Evolutionary conservation across 2,888 invertebrate species (phyloP).

Genomic region (Lingula anatina): DNA sequence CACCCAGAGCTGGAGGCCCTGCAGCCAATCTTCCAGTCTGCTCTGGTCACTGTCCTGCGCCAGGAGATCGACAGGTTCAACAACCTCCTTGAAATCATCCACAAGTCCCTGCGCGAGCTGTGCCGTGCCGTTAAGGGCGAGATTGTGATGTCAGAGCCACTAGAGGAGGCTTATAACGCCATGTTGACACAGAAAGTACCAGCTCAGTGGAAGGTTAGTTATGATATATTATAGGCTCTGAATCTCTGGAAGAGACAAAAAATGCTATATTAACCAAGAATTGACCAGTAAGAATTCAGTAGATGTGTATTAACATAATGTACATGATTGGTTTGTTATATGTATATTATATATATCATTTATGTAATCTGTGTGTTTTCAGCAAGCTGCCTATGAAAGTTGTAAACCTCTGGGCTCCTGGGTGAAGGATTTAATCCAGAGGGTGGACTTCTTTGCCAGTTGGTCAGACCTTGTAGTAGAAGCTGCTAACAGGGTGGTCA

Average conservation of each 20-base stretch:
- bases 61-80: constrained; percentile 51
- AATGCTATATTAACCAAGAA: too few relatives aligned
- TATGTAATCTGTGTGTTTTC: too few relatives aligned
- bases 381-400: constrained; percentile 47
- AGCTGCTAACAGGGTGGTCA: constrained; percentile 31
- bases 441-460: constrained; percentile 45
- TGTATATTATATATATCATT: too few relatives aligned
- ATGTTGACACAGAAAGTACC: constrained; percentile 45
- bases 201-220: constrained; percentile 39
- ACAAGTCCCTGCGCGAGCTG: constrained; percentile 32
- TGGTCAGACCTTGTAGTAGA: constrained; percentile 42
- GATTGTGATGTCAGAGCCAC: constrained; percentile 47
- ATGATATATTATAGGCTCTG: neutral
- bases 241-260: too few relatives aligned
- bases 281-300: too few relatives aligned
- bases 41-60: constrained; percentile 47
- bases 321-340: too few relatives aligned
- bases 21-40: too few relatives aligned
- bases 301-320: too few relatives aligned
- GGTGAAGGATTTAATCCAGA: constrained; percentile 38
- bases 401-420: constrained; percentile 45
- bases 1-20: too few relatives aligned
- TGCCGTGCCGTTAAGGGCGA: constrained; percentile 46
- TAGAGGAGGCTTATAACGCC: constrained; percentile 47
- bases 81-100: constrained; percentile 35